Conservation (phyloP, 2,888 invertebrate genomes). For the Prenolepis imparis region DNA sequence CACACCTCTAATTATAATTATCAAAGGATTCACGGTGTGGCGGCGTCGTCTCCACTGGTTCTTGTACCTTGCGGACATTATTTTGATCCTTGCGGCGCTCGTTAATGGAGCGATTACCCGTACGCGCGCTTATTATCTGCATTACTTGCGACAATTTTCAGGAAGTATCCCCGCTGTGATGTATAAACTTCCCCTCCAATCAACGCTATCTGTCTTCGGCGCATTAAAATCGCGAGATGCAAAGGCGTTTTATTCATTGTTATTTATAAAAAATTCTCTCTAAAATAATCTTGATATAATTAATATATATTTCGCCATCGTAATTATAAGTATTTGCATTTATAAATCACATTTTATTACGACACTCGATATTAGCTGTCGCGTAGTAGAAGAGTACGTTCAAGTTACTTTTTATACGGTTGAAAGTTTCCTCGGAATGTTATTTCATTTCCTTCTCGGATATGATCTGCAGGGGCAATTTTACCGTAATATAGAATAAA, state of each 20-base stretch:
- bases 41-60: neutral
- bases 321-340: neutral
- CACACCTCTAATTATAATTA: slow-evolving; percentile 52
- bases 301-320: too few relatives aligned
- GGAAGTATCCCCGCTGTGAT: neutral
- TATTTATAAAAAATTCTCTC: neutral
- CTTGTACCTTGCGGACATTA: slow-evolving; percentile 39
- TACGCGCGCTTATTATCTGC: slow-evolving; percentile 17
- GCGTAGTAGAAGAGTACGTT: neutral
- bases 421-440: neutral
- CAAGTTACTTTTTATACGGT: neutral
- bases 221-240: neutral
- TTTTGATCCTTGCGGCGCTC: slow-evolving; percentile 50
- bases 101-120: slow-evolving; percentile 45
- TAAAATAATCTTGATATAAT: neutral
- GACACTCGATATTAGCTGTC: neutral
- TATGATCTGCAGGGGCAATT: neutral
- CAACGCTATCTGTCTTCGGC: neutral
- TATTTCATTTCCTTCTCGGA: neutral
- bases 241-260: neutral
- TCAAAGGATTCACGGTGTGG: slow-evolving; percentile 47
- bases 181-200: neutral
- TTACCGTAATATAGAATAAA: neutral
- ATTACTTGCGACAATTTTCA: slow-evolving; percentile 17
- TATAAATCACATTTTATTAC: slow-evolving; percentile 1